Evolutionary conservation across 2,888 invertebrate species (phyloP).

Genomic region (Encarsia formosa): DNA sequence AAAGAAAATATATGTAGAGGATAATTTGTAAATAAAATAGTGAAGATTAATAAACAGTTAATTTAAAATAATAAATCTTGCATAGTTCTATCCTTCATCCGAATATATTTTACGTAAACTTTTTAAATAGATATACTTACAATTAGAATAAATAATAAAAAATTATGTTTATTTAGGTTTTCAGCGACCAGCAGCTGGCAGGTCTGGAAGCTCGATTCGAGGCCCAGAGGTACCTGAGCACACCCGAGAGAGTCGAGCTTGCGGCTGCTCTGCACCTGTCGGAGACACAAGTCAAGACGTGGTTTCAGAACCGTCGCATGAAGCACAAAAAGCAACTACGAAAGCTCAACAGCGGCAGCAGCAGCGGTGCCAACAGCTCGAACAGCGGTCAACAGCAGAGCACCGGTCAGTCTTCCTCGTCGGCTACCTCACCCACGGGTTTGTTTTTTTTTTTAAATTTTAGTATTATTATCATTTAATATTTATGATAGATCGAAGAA

Average conservation of each 20-base stretch:
- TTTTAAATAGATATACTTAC: too few species aligned
- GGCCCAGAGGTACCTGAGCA: slow-evolving; percentile 89
- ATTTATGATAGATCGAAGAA: too few species aligned
- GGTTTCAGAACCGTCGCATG: slow-evolving; percentile 98
- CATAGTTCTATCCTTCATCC: too few species aligned
- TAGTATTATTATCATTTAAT: too few species aligned
- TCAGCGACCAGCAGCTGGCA: slow-evolving; percentile 73
- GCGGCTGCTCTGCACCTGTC: slow-evolving; percentile 89
- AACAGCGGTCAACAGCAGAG: not conserved
- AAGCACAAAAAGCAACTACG: slow-evolving; percentile 90
- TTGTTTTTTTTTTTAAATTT: slow-evolving; percentile 12
- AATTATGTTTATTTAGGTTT: too few species aligned
- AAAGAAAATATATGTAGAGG: too few species aligned
- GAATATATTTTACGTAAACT: too few species aligned
- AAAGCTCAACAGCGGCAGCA: slow-evolving; percentile 56
- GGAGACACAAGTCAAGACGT: slow-evolving; percentile 95
- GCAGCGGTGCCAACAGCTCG: slow-evolving; percentile 24
- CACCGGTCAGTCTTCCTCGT: slow-evolving; percentile 1
- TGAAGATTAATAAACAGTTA: too few species aligned
- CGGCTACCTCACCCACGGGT: slow-evolving; percentile 44
- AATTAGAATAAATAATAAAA: too few species aligned
- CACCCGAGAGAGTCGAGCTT: slow-evolving; percentile 92
- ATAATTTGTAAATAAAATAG: too few species aligned
- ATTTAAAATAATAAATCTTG: too few species aligned
- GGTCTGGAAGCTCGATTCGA: slow-evolving; percentile 95